These are phyloP conservation scores for Chouioia cunea DNA, from an alignment of 2,888 invertebrate species.

Conservation along the genomic window DNA sequence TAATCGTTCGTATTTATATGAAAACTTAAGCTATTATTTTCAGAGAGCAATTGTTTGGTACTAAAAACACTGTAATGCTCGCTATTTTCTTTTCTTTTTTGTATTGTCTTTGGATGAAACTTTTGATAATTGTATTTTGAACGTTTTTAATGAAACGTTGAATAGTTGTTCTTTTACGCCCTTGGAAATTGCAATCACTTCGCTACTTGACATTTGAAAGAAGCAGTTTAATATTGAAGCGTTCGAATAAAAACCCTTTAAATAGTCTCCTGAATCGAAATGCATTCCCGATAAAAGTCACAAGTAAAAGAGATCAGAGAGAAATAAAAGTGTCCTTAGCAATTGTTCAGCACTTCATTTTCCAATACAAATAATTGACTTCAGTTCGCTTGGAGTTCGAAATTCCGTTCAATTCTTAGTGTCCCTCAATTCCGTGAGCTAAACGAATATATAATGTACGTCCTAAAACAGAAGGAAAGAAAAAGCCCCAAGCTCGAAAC, in stretches of 20 bases:
- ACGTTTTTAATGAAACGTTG: neutral
- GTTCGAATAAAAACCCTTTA: too few species aligned
- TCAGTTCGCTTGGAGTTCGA: constrained; percentile 1
- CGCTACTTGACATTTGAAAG: neutral
- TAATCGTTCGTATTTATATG: too few species aligned
- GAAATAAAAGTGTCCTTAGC: constrained; percentile 27
- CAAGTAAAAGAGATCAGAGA: constrained; percentile 14
- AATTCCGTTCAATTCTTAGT: constrained; percentile 25
- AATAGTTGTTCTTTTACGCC: neutral
- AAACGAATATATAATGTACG: neutral
- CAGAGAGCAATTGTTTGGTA: too few species aligned
- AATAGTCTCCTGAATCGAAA: neutral
- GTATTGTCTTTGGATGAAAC: too few species aligned
- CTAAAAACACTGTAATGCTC: too few species aligned
- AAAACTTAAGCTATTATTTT: too few species aligned
- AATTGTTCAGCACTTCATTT: constrained; percentile 27
- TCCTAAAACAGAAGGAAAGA: neutral
- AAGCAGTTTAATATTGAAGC: constrained; percentile 1
- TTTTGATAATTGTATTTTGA: too few species aligned
- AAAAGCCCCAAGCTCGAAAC: constrained; percentile 1
- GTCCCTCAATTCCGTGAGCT: constrained; percentile 12
- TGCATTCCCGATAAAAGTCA: constrained; percentile 5
- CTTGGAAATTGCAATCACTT: neutral
- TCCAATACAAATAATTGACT: constrained; percentile 43
- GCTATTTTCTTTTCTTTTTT: too few species aligned